phyloP scores from a whole-genome alignment of 2,113 vertebrate genomes.

The Pelusios castaneus region DNA sequence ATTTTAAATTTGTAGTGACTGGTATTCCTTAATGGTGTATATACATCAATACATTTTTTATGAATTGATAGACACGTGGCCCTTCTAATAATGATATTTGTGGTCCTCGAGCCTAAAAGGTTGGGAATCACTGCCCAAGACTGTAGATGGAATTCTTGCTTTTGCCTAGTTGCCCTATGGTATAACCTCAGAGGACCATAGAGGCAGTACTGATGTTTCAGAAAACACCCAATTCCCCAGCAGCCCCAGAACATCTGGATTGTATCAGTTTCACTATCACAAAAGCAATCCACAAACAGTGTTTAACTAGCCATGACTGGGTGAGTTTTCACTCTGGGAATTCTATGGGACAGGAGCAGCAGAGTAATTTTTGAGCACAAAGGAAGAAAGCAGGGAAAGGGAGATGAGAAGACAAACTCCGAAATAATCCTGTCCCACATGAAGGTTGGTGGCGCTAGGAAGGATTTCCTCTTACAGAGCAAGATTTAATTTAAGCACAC shows the following conservation, averaged over 20 bases:
- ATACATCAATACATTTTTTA: too few species aligned
- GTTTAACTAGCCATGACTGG: neutral
- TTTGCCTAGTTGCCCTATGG: neutral
- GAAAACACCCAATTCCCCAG: too few species aligned
- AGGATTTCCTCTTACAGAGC: neutral
- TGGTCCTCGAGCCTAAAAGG: too few species aligned
- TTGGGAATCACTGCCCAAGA: too few species aligned
- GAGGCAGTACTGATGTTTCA: too few species aligned
- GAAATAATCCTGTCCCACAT: neutral
- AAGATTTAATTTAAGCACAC: neutral
- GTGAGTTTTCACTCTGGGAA: neutral
- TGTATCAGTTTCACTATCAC: neutral
- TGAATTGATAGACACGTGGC: too few species aligned
- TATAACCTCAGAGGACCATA: neutral
- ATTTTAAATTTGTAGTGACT: too few species aligned
- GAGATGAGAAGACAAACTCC: neutral
- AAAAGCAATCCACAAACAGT: neutral
- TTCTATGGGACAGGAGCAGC: neutral
- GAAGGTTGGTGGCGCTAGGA: neutral
- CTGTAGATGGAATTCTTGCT: too few species aligned
- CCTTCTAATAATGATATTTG: too few species aligned
- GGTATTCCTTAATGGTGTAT: too few species aligned
- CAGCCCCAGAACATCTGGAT: neutral
- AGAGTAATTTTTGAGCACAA: neutral
- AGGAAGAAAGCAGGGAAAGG: neutral